Evolutionary conservation across 2,113 vertebrate species (phyloP), one percentile per base, ranked within the genome.

Genomic region (Gallinago paraguaiae): DNA sequence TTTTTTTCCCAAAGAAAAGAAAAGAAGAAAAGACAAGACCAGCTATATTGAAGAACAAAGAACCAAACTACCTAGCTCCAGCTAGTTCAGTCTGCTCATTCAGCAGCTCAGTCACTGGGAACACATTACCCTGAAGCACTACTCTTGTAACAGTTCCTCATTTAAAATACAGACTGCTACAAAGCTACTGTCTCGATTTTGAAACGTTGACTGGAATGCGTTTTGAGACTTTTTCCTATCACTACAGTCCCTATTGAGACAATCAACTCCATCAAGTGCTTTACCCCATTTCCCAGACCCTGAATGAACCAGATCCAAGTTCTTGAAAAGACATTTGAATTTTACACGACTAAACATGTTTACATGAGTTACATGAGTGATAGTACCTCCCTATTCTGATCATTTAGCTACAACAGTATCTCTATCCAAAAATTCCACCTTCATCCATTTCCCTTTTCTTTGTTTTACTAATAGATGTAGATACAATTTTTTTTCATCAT

Each of bases 321-420:
- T 46, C n/a, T n/a, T 79, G 20, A 87, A 60, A 84, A 69, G 1
- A 64, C 70, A 50, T 81, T 48, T 50, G 8, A 23, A 57, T 93
- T 86, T 69, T 61, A 7, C 20, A 48, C 22, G 20, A 48, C 20
- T 48, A 48, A 48, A 11, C 46, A 22, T 23, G 20, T 48, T 48
- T 48, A 23, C 46, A 48, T 22, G 46, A 11, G 2, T 37, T 56
- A 25, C 0, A 0, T 30, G 6, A 45, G 24, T 59, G 33, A 4
- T 12, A 70, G 59, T 41, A 70, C 9, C 9, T 63, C 10, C 9
- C 5, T 41, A 5, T 37, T 2, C 14, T 69, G 17, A 65, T 25
- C 22, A 37, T 65, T 80, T 77, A 76, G 6, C 7, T 64, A 19
- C 17, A 63, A 33, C 4, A 68, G 4, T 10, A 83, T 13, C 15